Conservation (phyloP, 2,113 vertebrate genomes). For the Corythoichthys intestinalis region DNA sequence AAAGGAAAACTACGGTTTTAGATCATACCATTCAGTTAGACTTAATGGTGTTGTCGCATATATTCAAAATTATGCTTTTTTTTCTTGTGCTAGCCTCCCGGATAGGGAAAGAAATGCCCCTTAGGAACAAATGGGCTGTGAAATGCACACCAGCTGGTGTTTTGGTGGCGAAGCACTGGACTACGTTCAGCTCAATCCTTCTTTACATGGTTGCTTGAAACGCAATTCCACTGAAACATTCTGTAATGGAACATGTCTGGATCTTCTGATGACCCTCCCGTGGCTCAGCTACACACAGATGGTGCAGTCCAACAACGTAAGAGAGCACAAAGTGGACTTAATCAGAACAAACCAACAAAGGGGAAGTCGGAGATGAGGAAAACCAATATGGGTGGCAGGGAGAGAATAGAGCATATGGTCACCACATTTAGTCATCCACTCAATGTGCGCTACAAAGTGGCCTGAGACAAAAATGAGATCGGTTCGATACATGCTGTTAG, state of each 20-base stretch:
- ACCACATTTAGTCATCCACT: slow-evolving; percentile 13
- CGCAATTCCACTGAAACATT: slow-evolving; percentile 43
- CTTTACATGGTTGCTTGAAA: slow-evolving; percentile 28
- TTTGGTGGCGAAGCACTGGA: slow-evolving; percentile 23
- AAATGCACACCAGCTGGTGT: slow-evolving; percentile 53
- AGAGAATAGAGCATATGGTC: slow-evolving; percentile 16
- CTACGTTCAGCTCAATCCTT: slow-evolving; percentile 6
- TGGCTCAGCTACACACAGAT: slow-evolving; percentile 36
- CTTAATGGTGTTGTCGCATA: slow-evolving; percentile 9
- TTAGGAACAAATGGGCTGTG: slow-evolving; percentile 42
- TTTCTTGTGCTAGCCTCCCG: slow-evolving; percentile 14
- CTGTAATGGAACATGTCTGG: slow-evolving; percentile 55
- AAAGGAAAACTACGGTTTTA: background rate
- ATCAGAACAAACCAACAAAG: slow-evolving; percentile 21
- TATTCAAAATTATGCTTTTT: slow-evolving; percentile 10
- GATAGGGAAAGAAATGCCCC: slow-evolving; percentile 35
- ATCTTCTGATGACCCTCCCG: slow-evolving; percentile 36
- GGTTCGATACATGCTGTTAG: too few relatives aligned
- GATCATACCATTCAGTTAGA: slow-evolving; percentile 14
- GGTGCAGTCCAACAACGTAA: slow-evolving; percentile 18
- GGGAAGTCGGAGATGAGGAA: slow-evolving; percentile 1
- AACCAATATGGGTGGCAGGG: slow-evolving; percentile 16
- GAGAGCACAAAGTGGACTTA: slow-evolving; percentile 19
- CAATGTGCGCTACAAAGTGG: background rate
- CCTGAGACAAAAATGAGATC: too few relatives aligned